A percentile compares a stretch with the other conserved stretches of the same genome.
Evolutionary conservation across 92 coral and sea anemone genomes (phyloP).

Genomic region (Muricea muricata): DNA sequence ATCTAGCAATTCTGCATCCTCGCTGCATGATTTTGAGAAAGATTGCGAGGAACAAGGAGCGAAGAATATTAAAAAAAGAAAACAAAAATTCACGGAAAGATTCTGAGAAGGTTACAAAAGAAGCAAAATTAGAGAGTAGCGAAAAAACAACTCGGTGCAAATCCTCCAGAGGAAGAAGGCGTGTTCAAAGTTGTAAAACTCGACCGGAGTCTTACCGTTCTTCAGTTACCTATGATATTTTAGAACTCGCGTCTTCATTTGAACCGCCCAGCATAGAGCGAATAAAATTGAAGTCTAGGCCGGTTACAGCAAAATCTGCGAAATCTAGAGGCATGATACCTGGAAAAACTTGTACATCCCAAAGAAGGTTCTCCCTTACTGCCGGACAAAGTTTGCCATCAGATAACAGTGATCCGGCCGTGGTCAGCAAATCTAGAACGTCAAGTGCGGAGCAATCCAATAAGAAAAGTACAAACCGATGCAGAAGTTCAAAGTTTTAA

Average conservation of each 20-base stretch:
- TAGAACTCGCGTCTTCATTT: constrained; percentile 13
- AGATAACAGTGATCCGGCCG: not conserved
- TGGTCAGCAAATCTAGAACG: not conserved
- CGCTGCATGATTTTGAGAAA: not conserved
- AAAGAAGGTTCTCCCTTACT: constrained; percentile 84
- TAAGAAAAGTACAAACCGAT: not conserved
- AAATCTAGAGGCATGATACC: constrained; percentile 77
- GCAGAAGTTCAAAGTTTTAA: constrained; percentile 9
- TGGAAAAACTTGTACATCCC: constrained; percentile 85
- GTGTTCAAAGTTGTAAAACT: constrained; percentile 7
- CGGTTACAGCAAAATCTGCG: constrained; percentile 41
- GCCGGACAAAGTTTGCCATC: constrained; percentile 51
- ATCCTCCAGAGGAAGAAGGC: not conserved
- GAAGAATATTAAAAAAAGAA: not conserved
- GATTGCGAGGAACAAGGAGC: not conserved
- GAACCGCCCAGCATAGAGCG: constrained; percentile 38
- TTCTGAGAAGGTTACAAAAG: not conserved
- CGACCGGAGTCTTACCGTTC: not conserved
- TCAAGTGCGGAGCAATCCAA: not conserved
- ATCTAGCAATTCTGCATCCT: not conserved
- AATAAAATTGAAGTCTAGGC: not conserved
- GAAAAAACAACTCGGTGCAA: not conserved
- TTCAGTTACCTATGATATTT: constrained; percentile 9
- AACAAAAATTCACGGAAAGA: not conserved
- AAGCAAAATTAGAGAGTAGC: not conserved